Evolutionary conservation across 2,888 invertebrate species (phyloP).

Genomic region (Geophilus truncorum): DNA sequence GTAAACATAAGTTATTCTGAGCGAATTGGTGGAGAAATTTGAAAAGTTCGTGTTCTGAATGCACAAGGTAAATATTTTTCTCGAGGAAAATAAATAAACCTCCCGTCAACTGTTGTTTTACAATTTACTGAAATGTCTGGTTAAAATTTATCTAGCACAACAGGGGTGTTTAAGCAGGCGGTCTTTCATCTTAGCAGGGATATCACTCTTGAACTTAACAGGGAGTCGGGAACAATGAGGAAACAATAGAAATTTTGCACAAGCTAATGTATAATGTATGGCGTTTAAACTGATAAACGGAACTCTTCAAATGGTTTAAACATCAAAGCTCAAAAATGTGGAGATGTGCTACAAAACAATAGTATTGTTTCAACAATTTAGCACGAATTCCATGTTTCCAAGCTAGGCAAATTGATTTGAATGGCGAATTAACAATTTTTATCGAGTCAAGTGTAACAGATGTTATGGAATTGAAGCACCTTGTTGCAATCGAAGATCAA

Average conservation of each 20-base stretch:
- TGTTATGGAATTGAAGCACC: conserved; percentile 24
- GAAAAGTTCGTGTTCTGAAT: background rate
- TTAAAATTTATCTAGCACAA: background rate
- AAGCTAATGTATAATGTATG: too few species aligned
- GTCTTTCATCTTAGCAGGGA: background rate
- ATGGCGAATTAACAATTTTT: background rate
- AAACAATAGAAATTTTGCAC: too few species aligned
- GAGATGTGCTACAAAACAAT: too few species aligned
- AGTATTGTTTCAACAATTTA: too few species aligned
- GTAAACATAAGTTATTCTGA: background rate
- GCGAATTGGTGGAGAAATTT: background rate
- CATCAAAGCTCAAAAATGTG: too few species aligned
- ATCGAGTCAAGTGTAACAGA: background rate
- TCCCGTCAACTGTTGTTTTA: background rate
- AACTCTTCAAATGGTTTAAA: too few species aligned
- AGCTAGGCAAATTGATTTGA: background rate
- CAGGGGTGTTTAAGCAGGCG: background rate
- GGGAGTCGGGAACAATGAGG: background rate
- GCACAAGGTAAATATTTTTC: background rate
- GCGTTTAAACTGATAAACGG: too few species aligned
- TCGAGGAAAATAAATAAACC: background rate
- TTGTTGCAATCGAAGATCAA: conserved; percentile 21
- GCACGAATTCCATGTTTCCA: background rate
- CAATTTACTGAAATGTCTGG: background rate
- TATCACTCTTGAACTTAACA: background rate